Percentiles rank a stretch among this genome's conserved stretches.
These are phyloP conservation scores for Leucosticte australis DNA, from an alignment of 2,113 vertebrate genomes.

Conservation along the genomic window DNA sequence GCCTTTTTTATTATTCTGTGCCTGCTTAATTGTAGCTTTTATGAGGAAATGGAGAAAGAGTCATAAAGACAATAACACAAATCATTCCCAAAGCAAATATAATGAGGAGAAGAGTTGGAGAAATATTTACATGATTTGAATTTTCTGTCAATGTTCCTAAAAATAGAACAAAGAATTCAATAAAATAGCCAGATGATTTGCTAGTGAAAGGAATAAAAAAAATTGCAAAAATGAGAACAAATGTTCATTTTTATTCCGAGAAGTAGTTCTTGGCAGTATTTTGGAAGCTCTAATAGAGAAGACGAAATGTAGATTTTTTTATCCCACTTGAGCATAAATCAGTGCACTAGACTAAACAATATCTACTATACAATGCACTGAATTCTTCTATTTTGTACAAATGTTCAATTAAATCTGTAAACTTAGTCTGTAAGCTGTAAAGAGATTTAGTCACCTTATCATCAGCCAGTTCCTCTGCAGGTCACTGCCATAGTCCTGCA, in stretches of 20 bases:
- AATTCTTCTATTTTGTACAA: neutral
- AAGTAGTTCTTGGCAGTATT: constrained; percentile 48
- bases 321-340: constrained; percentile 36
- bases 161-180: constrained; percentile 47
- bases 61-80: constrained; percentile 22
- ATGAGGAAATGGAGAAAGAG: neutral
- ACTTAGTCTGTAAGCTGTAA: neutral
- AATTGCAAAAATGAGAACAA: constrained; percentile 44
- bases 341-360: constrained; percentile 51
- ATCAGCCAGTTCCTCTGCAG: neutral
- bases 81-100: constrained; percentile 33
- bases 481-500: neutral
- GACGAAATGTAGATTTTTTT: constrained; percentile 30
- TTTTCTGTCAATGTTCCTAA: constrained; percentile 38
- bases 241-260: constrained; percentile 56
- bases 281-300: neutral
- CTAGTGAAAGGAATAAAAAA: constrained; percentile 33
- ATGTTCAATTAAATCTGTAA: neutral
- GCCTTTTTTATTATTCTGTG: neutral
- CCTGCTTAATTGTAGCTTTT: constrained; percentile 18
- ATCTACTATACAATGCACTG: neutral
- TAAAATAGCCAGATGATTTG: constrained; percentile 16
- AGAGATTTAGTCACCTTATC: neutral
- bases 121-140: constrained; percentile 42
- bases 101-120: neutral